Base-by-base conservation (phyloP, 2,113 vertebrate genomes). In the Vulpes ferrilata region DNA sequence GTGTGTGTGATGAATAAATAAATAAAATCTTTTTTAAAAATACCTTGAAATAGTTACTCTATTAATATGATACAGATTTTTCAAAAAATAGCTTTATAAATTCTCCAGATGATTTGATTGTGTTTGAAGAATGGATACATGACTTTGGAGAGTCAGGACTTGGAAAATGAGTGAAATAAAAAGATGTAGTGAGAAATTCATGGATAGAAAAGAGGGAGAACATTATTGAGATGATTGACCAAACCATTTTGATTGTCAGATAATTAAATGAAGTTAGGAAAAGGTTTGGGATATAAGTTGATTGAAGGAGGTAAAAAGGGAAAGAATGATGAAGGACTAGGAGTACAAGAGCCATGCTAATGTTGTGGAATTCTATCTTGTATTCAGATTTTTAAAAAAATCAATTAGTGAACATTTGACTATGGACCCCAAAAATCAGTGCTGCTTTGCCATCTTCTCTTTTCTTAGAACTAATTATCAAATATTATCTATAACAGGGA, bases 391-490 rank as follows among this genome's bases (percentile, higher is more conserved):
- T 84, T 71, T 17, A 0, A 13, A n/a, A 69, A 83, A 64, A 23
- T 92, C 57, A 82, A 8, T 64, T 32, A 78, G 65, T 84, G 43
- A 73, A 30, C 3, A 64, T 80, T 65, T 79, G 25, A 73, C 15
- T 53, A 16, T 43, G 43, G 15, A 23, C 25, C 55, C 59, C 35
- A 95, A 51, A 88, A 83, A 84, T 83, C 62, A 83, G 32, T 20
- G 17, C 7, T 83, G 67, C 69, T 25, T 55, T 22, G 3, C 60
- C 80, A 15, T 90, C 43, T 88, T 83, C 57, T 65, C 64, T 76
- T 95, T 95, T 51, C 43, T 93, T 83, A 88, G 38, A 95, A 93
- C 43, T 60, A 79, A 73, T 93, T 57, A 93, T 82, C 88, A 88
- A 53, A 78, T 83, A 53, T 79, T 78, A 55, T 81, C 51, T 71